Percentiles rank a stretch among this genome's conserved stretches.
phyloP scores from a whole-genome alignment of 2,888 invertebrate species.

The Acanthosoma haemorrhoidale region DNA sequence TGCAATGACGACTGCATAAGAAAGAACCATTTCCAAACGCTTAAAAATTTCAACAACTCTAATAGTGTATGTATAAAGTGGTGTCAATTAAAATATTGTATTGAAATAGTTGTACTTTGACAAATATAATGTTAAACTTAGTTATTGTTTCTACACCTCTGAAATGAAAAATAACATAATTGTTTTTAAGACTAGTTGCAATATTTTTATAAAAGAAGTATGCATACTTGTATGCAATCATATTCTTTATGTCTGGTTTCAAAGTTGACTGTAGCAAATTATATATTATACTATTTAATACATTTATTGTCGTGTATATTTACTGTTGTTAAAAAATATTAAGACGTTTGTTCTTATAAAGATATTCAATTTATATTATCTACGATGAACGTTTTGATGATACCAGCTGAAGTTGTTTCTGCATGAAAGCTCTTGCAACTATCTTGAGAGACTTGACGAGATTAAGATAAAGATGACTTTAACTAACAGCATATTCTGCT shows the following conservation, averaged over 20 bases:
- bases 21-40: slow-evolving; percentile 18
- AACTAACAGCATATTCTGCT: too few relatives aligned
- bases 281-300: background rate
- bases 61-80: slow-evolving; percentile 2
- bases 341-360: background rate
- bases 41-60: background rate
- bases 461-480: too few relatives aligned
- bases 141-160: background rate
- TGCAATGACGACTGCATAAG: background rate
- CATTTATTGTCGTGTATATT: background rate
- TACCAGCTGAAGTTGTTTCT: too few relatives aligned
- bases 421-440: too few relatives aligned
- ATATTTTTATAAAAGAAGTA: slow-evolving; percentile 13
- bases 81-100: slow-evolving; percentile 17
- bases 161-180: background rate
- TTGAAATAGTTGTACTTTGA: slow-evolving; percentile 2
- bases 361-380: background rate
- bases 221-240: background rate
- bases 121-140: background rate
- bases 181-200: slow-evolving; percentile 1
- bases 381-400: background rate
- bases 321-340: background rate
- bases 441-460: too few relatives aligned
- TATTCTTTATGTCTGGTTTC: background rate
- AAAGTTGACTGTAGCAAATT: background rate